Percentiles rank a stretch among this genome's conserved stretches.
phyloP scores from a whole-genome alignment of 2,113 vertebrate genomes.

The Malurus cyaneus region DNA sequence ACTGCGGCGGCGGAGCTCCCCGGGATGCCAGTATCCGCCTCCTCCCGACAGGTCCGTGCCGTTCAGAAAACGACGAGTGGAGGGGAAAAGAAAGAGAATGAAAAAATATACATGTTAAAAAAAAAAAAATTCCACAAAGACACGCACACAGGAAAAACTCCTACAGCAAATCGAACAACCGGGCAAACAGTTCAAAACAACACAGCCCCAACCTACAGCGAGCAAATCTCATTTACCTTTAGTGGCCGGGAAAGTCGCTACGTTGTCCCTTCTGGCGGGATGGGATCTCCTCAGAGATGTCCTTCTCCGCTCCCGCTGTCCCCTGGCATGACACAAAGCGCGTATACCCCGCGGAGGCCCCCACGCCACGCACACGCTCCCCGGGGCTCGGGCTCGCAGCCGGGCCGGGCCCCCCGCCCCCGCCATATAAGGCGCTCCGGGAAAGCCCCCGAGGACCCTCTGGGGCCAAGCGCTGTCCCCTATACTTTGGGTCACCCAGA shows the following conservation, averaged over 20 bases:
- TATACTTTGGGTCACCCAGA: not conserved
- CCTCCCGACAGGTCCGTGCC: not conserved
- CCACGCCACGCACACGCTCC: not conserved
- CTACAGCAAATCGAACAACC: not conserved
- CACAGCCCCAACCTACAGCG: fast-evolving
- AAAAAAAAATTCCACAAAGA: too few relatives aligned
- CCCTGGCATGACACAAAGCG: not conserved
- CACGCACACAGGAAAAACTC: not conserved
- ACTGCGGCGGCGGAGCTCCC: not conserved
- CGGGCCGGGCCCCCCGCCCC: not conserved
- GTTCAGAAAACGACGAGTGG: not conserved
- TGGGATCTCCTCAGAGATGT: not conserved
- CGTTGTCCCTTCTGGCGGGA: not conserved
- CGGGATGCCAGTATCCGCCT: not conserved
- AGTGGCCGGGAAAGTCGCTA: not conserved
- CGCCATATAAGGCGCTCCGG: not conserved
- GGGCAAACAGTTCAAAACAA: not conserved
- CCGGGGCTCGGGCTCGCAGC: not conserved
- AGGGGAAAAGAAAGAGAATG: not conserved
- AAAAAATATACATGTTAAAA: fast-evolving
- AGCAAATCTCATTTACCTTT: not conserved
- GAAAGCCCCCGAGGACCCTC: not conserved
- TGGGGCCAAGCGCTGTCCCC: not conserved
- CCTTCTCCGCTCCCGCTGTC: not conserved
- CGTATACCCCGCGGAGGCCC: not conserved